A percentile compares a stretch with the other conserved stretches of the same genome.
Evolutionary conservation across 2,888 invertebrate species (phyloP).

Genomic region (Lydus trimaculatus): DNA sequence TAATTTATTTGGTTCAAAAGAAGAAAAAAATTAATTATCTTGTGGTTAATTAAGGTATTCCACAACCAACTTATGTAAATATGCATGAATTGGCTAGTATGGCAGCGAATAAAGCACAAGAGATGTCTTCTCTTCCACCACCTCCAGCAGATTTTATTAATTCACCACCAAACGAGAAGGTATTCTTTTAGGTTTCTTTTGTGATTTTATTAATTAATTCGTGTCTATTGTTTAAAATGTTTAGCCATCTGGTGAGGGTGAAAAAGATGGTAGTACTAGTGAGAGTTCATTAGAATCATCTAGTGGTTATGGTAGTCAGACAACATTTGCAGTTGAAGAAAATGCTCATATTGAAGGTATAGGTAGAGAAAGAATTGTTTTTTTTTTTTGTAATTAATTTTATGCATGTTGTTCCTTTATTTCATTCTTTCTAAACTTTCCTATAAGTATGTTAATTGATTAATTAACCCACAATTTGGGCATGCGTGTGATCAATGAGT

Average conservation of each 20-base stretch:
- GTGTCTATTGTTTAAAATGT: not conserved
- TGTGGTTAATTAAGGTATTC: constrained; percentile 57
- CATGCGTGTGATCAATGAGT: constrained; percentile 52
- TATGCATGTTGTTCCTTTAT: constrained; percentile 44
- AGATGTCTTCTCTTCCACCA: constrained; percentile 67
- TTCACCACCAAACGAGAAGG: constrained; percentile 63
- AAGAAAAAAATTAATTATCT: too few species aligned
- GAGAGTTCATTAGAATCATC: constrained; percentile 79
- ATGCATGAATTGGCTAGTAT: constrained; percentile 88
- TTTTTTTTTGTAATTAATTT: not conserved
- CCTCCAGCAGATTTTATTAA: constrained; percentile 62
- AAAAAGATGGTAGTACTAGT: constrained; percentile 69
- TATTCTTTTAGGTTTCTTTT: too few species aligned
- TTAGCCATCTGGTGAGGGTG: constrained; percentile 54
- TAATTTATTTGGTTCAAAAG: too few species aligned
- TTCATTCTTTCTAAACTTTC: too few species aligned
- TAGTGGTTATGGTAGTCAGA: constrained; percentile 80
- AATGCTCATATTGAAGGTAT: constrained; percentile 47
- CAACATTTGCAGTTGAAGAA: constrained; percentile 71
- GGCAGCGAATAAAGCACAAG: constrained; percentile 78
- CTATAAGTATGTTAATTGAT: not conserved
- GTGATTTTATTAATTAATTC: not conserved
- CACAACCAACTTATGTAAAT: constrained; percentile 88
- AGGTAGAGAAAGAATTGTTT: not conserved
- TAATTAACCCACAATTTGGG: constrained; percentile 33